Evolutionary conservation across 2,888 invertebrate genomes (phyloP).

Genomic region (Erebia palarica): DNA sequence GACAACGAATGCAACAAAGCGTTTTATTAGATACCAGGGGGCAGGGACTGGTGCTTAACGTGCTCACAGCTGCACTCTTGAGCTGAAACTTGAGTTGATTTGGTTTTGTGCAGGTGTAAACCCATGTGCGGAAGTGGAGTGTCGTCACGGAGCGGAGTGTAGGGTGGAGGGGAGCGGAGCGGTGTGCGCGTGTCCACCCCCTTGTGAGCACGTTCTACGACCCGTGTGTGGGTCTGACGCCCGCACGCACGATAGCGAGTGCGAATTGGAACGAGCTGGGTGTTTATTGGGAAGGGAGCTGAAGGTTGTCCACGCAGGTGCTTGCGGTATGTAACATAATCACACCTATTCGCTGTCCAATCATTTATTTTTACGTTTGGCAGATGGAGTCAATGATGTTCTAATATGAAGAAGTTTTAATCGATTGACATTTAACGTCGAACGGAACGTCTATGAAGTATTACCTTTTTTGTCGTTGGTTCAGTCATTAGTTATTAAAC

Average conservation of each 20-base stretch:
- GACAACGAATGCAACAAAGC: too few species aligned
- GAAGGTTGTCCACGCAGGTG: constrained; percentile 71
- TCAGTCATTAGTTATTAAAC: too few species aligned
- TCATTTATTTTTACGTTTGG: too few species aligned
- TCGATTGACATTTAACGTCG: too few species aligned
- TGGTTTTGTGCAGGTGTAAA: constrained; percentile 84
- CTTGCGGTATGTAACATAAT: constrained; percentile 62
- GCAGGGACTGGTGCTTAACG: too few species aligned
- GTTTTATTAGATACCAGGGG: too few species aligned
- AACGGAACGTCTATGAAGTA: too few species aligned
- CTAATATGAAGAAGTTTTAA: too few species aligned
- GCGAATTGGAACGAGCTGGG: constrained; percentile 89
- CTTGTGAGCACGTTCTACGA: constrained; percentile 89
- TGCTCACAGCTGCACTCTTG: too few species aligned
- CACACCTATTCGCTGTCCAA: background rate
- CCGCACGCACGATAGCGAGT: constrained; percentile 91
- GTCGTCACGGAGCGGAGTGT: constrained; percentile 91
- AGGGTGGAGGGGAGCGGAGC: constrained; percentile 88
- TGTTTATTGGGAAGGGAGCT: constrained; percentile 83
- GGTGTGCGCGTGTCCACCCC: constrained; percentile 91
- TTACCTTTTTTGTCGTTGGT: too few species aligned
- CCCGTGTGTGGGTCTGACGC: constrained; percentile 94
- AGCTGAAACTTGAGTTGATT: too few species aligned
- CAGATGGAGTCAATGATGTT: too few species aligned
- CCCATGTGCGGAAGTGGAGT: constrained; percentile 91